Evolutionary conservation across 2,113 vertebrate species (phyloP).

Genomic region (Sprattus sprattus): DNA sequence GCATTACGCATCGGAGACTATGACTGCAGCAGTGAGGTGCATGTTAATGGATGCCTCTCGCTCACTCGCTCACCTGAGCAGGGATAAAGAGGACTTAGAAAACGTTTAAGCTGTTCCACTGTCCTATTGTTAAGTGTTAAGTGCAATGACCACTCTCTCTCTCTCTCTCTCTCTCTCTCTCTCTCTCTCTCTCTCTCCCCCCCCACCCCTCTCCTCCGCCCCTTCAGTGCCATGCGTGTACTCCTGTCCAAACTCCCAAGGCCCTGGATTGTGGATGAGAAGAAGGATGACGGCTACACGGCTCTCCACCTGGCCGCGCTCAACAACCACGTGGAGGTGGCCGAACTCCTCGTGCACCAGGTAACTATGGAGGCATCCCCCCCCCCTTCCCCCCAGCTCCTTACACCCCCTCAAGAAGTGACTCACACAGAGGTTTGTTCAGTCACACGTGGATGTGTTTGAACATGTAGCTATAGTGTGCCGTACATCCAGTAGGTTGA

Average conservation of each 20-base stretch:
- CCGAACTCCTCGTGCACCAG: constrained; percentile 97
- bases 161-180: background rate
- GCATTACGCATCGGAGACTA: background rate
- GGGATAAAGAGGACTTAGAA: background rate
- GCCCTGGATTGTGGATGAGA: constrained; percentile 98
- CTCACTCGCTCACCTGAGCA: background rate
- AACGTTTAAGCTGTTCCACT: background rate
- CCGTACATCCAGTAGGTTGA: background rate
- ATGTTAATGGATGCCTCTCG: background rate
- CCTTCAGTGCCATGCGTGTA: constrained; percentile 91
- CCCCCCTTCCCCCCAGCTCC: too few species aligned
- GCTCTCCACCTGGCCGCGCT: constrained; percentile 96
- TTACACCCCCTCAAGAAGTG: too few species aligned
- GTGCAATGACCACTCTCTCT: background rate
- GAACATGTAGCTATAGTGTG: background rate
- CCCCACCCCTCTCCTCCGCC: background rate
- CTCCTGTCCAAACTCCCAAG: constrained; percentile 93
- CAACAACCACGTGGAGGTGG: constrained; percentile 99
- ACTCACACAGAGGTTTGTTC: background rate
- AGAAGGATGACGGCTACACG: constrained; percentile 98
- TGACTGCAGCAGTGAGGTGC: background rate
- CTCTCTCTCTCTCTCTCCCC: background rate
- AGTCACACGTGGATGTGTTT: background rate
- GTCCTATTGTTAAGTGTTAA: background rate
- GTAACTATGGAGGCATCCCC: too few species aligned